These are phyloP conservation scores for Xiphorhynchus erythropygius DNA, from an alignment of 2,797 vertebrate species.

Conservation along the genomic window DNA sequence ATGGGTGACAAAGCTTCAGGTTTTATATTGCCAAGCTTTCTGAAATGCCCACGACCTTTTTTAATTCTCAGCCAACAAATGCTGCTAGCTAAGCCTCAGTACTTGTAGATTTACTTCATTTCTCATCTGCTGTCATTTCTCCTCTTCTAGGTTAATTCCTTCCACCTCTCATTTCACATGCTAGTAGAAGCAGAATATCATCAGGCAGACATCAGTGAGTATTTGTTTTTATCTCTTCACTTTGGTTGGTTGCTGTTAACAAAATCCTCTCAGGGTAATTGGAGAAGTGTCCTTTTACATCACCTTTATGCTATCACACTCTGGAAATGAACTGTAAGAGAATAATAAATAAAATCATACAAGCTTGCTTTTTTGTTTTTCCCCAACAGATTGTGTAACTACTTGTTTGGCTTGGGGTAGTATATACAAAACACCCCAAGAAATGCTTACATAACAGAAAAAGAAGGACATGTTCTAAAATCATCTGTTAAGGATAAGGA, in stretches of 20 bases:
- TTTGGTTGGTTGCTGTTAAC: slow-evolving; percentile 13
- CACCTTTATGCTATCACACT: slow-evolving; percentile 16
- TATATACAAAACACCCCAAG: not conserved
- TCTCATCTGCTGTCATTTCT: slow-evolving; percentile 41
- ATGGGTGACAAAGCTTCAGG: not conserved
- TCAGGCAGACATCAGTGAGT: slow-evolving; percentile 24
- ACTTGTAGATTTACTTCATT: slow-evolving; percentile 36
- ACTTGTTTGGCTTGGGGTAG: not conserved
- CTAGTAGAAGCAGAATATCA: slow-evolving; percentile 20
- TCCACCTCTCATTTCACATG: slow-evolving; percentile 41
- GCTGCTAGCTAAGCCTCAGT: slow-evolving; percentile 2
- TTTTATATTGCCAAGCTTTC: not conserved
- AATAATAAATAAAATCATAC: slow-evolving; percentile 26
- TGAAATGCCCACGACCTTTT: not conserved
- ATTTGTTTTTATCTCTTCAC: slow-evolving; percentile 52
- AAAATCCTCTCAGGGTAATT: slow-evolving; percentile 40
- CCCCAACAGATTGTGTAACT: not conserved
- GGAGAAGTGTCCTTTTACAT: slow-evolving; percentile 41
- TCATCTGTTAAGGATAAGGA: not conserved
- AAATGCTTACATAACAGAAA: slow-evolving; percentile 25
- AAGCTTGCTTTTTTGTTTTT: not conserved
- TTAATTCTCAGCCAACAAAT: not conserved
- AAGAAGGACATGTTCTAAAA: slow-evolving; percentile 21
- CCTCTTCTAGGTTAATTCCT: slow-evolving; percentile 54
- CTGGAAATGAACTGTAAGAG: slow-evolving; percentile 21